A percentile compares a stretch with the other conserved stretches of the same genome.
Conservation (phyloP, 2,113 vertebrate genomes). For the Microcebus jonahi region DNA sequence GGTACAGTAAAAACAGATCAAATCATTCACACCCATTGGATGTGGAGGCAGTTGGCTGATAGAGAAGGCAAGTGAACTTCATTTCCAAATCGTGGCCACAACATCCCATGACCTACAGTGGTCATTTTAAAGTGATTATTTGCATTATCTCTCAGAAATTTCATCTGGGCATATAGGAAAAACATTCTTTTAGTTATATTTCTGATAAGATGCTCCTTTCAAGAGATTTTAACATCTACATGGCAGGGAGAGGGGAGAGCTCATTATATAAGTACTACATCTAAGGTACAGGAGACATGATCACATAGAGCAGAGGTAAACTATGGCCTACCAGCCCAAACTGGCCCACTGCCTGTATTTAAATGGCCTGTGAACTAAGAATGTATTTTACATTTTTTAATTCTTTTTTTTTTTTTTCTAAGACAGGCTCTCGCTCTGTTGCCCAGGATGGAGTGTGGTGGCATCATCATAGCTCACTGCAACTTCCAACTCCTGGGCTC, state of each 20-base stretch:
- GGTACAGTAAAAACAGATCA: neutral
- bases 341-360: neutral
- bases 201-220: neutral
- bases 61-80: neutral
- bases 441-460: too few relatives aligned
- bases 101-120: neutral
- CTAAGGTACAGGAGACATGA: neutral
- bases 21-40: neutral
- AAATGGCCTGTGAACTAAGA: neutral
- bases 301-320: neutral
- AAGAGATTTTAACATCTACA: neutral
- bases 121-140: neutral
- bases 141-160: conserved; percentile 28
- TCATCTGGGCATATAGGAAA: neutral
- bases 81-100: neutral
- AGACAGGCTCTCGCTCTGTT: too few relatives aligned
- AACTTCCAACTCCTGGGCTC: too few relatives aligned
- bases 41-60: neutral
- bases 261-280: neutral
- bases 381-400: conserved; percentile 11
- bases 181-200: neutral
- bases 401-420: neutral
- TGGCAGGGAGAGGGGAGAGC: neutral
- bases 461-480: too few relatives aligned
- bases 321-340: neutral